Evolutionary conservation across 1,140 invertebrate genomes (phyloP).

Genomic region (Argopecten irradians): DNA sequence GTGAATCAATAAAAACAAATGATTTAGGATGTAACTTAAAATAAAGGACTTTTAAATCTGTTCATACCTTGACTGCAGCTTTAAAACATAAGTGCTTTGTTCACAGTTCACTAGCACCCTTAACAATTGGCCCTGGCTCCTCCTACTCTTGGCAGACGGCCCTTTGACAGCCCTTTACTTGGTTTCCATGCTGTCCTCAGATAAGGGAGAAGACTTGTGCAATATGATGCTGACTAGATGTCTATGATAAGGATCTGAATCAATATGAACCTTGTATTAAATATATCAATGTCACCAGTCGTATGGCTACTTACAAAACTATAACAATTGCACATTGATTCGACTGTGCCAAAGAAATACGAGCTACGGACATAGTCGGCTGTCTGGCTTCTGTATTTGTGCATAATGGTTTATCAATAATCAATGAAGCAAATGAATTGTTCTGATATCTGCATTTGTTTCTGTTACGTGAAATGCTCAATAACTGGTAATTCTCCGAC

Average conservation of each 20-base stretch:
- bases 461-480: neutral
- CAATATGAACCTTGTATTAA: neutral
- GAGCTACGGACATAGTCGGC: neutral
- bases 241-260: neutral
- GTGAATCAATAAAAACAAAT: too few species aligned
- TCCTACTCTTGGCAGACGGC: neutral
- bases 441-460: conserved; percentile 1
- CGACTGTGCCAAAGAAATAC: neutral
- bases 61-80: neutral
- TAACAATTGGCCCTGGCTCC: neutral
- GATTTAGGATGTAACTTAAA: neutral
- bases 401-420: neutral
- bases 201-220: neutral
- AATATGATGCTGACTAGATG: neutral
- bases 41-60: neutral
- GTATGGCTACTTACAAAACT: neutral
- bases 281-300: conserved; percentile 10
- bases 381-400: neutral
- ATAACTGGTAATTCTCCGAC: neutral
- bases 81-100: neutral
- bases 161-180: neutral
- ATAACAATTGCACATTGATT: neutral
- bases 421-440: neutral
- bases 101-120: neutral
- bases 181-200: neutral